Percentiles rank a stretch among this genome's conserved stretches.
phyloP scores from a whole-genome alignment of 2,113 vertebrate genomes.

The Leptosomus discolor region DNA sequence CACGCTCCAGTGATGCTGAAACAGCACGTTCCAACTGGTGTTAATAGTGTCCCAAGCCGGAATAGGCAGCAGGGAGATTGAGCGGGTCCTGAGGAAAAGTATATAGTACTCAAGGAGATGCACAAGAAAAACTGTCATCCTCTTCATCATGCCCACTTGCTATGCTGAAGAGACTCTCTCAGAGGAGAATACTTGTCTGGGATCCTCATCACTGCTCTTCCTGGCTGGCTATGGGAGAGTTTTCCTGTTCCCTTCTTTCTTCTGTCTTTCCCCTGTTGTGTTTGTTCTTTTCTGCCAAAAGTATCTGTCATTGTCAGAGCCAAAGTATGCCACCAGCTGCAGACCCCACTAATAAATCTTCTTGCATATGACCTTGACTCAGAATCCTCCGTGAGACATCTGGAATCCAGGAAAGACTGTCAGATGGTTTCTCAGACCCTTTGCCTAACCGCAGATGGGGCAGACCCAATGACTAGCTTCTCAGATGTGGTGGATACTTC shows the following conservation, averaged over 20 bases:
- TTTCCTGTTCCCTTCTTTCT: background rate
- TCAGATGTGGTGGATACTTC: background rate
- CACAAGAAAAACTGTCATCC: background rate
- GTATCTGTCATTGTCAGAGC: background rate
- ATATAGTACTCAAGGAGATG: background rate
- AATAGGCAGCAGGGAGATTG: background rate
- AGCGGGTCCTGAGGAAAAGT: background rate
- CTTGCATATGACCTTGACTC: background rate
- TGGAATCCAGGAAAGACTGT: background rate
- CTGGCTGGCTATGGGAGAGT: background rate
- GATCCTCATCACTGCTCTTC: background rate
- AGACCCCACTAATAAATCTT: background rate
- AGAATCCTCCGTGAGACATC: background rate
- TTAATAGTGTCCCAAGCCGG: background rate
- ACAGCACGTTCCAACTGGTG: background rate
- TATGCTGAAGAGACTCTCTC: background rate
- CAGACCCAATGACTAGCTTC: background rate
- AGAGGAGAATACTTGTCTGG: background rate
- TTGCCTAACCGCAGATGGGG: background rate
- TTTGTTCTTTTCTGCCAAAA: background rate
- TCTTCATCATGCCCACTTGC: background rate
- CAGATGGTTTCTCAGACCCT: background rate
- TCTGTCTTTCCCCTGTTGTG: background rate
- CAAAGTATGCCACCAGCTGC: background rate
- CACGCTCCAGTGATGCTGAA: background rate